A percentile compares a stretch with the other conserved stretches of the same genome.
phyloP scores from a whole-genome alignment of 2,797 vertebrate genomes.

The Arvicola amphibius region DNA sequence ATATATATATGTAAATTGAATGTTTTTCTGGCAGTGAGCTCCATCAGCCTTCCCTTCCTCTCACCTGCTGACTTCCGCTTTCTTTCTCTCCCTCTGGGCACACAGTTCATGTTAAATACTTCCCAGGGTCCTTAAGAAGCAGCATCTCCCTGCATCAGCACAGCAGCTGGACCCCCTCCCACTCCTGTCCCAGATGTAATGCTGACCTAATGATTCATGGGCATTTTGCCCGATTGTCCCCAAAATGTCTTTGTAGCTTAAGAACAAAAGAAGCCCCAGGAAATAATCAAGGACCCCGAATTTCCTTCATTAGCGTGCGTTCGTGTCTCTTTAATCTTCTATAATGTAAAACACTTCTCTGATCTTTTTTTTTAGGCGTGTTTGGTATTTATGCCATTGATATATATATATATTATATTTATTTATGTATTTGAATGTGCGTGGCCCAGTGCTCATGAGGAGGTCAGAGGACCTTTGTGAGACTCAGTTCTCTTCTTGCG shows the following conservation, averaged over 20 bases:
- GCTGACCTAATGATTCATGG: neutral
- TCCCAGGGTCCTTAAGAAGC: neutral
- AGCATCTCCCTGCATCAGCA: neutral
- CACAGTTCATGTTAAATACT: neutral
- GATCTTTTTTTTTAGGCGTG: too few species aligned
- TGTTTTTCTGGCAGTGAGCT: neutral
- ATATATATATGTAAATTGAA: too few species aligned
- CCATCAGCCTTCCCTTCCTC: fast-evolving
- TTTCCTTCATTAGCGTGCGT: neutral
- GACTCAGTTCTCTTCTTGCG: neutral
- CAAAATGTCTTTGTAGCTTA: neutral
- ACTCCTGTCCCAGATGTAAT: neutral
- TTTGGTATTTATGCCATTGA: neutral
- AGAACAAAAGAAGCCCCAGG: neutral
- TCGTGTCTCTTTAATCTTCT: neutral
- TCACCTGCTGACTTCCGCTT: fast-evolving
- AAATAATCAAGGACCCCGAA: neutral
- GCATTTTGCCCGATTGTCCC: neutral
- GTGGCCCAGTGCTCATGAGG: neutral
- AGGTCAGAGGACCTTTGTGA: neutral
- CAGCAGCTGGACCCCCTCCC: neutral
- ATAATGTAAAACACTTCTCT: neutral
- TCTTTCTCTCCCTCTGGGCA: neutral
- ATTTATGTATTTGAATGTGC: neutral
- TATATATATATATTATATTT: neutral